These are phyloP conservation scores for Centropyge bicolor DNA, from an alignment of 2,797 vertebrate genomes.

Conservation along the genomic window DNA sequence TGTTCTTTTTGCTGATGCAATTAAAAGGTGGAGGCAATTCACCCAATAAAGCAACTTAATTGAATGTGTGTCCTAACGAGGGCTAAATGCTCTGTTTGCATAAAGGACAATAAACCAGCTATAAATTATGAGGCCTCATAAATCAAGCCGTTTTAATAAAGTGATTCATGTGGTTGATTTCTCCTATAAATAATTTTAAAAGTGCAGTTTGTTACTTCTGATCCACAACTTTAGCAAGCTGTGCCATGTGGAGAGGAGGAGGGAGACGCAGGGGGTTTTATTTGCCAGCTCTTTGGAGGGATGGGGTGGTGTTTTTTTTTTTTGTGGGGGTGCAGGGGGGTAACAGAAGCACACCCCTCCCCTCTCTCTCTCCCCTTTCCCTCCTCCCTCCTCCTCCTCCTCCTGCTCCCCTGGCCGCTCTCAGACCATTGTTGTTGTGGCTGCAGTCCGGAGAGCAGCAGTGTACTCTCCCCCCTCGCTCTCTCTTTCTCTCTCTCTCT, in stretches of 20 bases:
- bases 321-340: constrained; percentile 64
- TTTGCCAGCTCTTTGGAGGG: constrained; percentile 44
- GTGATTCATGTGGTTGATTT: constrained; percentile 42
- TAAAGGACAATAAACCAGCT: constrained; percentile 67
- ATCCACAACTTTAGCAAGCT: neutral
- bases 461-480: constrained; percentile 46
- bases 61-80: constrained; percentile 60
- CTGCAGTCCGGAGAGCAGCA: constrained; percentile 65
- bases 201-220: neutral
- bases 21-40: constrained; percentile 77
- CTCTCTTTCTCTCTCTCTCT: constrained; percentile 5
- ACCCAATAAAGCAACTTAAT: constrained; percentile 71
- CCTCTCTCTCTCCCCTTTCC: constrained; percentile 3
- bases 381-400: constrained; percentile 31
- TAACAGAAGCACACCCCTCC: constrained; percentile 59
- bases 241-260: constrained; percentile 2
- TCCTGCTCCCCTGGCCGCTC: constrained; percentile 55
- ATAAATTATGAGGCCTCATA: constrained; percentile 69
- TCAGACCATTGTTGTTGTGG: constrained; percentile 87
- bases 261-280: constrained; percentile 27
- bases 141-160: constrained; percentile 39
- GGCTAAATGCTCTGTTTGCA: constrained; percentile 69
- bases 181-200: neutral
- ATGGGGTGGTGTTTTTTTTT: constrained; percentile 22
- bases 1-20: constrained; percentile 75